Evolutionary conservation across 92 coral and sea anemone genomes (phyloP), one percentile per base, ranked within the genome.

Genomic region (Meandrina meandrites): DNA sequence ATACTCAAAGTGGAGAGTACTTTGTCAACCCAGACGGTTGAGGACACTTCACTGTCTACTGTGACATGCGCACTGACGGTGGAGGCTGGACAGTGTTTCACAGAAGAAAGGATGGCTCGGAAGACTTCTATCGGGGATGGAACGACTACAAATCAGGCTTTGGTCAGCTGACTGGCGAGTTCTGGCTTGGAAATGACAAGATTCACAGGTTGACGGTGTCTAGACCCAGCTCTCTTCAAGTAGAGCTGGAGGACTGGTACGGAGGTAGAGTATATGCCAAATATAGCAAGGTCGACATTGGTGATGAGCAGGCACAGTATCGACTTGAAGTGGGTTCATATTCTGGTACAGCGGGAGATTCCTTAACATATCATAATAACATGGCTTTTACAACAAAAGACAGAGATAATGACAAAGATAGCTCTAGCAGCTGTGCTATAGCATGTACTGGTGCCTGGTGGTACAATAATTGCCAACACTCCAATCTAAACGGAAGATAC

Each of bases 21-120:
- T 56, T 69, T 74, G 58, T 89, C 7, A 57, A 84, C 64, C 93
- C 93, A 74, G 93, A 90, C 35, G 90, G 84, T 14, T 76, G 76
- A 87, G 90, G 93, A 62, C 16, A 86, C 70, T 90, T 90, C 79
- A 73, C 9, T 17, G 92, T 86, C 69, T 90, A 90, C 80, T 90
- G 92, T 76, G 92, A 90, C 90, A 90, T 90, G 92, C 84, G 75
- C 80, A 87, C 81, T 40, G 81, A 87, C 76, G 90, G 92, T 37
- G 92, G 92, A 82, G 89, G 69, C 69, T 90, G 92, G 92, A 90
- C 92, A 31, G 86, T 90, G 78, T 90, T 90, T 75, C 93, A 90
- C 51, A 90, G 93, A 90, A 87, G 90, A 74, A 88, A 87, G 17
- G 93, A 91, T 87, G 90, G 93, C 85, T 87, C n/a, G n/a, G n/a